Conservation (phyloP, 2,113 vertebrate species). For the Amia ocellicauda region DNA sequence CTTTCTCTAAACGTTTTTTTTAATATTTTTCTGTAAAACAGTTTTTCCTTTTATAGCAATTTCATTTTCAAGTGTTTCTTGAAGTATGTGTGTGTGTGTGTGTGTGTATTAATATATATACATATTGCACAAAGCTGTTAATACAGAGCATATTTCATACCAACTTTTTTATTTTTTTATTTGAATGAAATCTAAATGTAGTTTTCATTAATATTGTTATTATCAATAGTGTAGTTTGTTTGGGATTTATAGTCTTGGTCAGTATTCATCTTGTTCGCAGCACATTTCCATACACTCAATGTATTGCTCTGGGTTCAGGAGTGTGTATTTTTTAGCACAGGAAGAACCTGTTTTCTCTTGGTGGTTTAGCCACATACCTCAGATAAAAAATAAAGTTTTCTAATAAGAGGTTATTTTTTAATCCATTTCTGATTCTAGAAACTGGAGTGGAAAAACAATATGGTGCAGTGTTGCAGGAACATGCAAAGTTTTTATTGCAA, state of each 20-base stretch:
- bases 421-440: too few species aligned
- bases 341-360: slow-evolving; percentile 1
- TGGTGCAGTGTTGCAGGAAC: too few species aligned
- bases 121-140: background rate
- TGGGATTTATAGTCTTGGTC: background rate
- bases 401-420: too few species aligned
- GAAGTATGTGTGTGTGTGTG: background rate
- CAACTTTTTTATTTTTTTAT: too few species aligned
- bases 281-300: background rate
- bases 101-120: background rate
- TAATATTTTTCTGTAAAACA: slow-evolving; percentile 3
- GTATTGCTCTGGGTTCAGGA: too few species aligned
- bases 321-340: too few species aligned
- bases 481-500: too few species aligned
- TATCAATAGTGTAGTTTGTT: background rate
- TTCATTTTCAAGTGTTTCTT: slow-evolving; percentile 5
- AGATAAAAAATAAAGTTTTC: background rate
- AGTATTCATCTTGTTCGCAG: background rate
- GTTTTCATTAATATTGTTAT: background rate
- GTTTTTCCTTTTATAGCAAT: slow-evolving; percentile 21
- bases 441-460: too few species aligned
- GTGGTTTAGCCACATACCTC: background rate
- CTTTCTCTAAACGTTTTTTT: slow-evolving; percentile 15
- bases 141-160: too few species aligned
- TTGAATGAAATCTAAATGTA: too few species aligned